Evolutionary conservation across 1,140 invertebrate genomes (phyloP).

Genomic region (Mercenaria mercenaria): DNA sequence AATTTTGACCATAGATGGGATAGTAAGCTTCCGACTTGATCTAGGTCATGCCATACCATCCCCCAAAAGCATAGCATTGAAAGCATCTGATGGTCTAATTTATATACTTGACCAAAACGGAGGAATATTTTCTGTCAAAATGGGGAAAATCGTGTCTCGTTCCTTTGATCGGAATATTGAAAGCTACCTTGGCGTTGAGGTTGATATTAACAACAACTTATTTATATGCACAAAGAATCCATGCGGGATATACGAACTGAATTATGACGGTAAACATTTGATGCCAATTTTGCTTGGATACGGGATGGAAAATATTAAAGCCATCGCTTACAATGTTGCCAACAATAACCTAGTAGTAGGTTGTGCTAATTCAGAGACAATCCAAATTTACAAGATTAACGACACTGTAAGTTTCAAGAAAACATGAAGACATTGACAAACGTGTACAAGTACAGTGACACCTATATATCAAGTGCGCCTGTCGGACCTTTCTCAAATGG

Average conservation of each 20-base stretch:
- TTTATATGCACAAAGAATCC: conserved; percentile 26
- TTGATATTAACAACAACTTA: conserved; percentile 22
- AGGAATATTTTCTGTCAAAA: neutral
- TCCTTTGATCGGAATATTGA: conserved; percentile 38
- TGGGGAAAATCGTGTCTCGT: neutral
- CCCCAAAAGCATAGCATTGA: conserved; percentile 30
- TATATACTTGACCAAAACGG: conserved; percentile 16
- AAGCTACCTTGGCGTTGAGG: conserved; percentile 6
- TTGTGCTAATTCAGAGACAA: neutral
- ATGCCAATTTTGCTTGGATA: conserved; percentile 12
- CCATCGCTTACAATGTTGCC: neutral
- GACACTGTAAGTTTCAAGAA: neutral
- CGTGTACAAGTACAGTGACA: too few species aligned
- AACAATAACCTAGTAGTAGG: neutral
- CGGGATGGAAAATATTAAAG: neutral
- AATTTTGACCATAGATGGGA: conserved; percentile 37
- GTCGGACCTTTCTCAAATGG: too few species aligned
- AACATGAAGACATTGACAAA: too few species aligned
- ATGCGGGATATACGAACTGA: conserved; percentile 41
- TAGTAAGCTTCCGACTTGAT: conserved; percentile 20
- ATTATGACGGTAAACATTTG: conserved; percentile 19
- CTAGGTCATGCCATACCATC: conserved; percentile 24
- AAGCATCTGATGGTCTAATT: neutral
- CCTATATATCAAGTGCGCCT: too few species aligned
- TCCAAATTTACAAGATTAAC: conserved; percentile 21